Evolutionary conservation across 2,797 vertebrate species (phyloP).

Genomic region (Neopelma chrysocephalum): DNA sequence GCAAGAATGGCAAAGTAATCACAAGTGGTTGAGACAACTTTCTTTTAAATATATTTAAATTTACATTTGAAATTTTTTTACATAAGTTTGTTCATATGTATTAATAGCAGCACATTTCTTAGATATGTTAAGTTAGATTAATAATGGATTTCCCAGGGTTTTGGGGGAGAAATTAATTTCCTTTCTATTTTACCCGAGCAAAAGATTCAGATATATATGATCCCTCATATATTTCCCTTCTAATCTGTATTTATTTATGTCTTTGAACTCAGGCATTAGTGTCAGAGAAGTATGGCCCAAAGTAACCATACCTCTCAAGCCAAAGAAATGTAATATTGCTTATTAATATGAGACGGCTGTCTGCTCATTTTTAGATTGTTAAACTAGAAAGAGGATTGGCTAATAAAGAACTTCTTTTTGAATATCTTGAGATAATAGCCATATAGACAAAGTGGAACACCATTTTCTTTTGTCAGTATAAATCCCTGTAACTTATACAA

Average conservation of each 20-base stretch:
- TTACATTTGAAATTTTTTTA: conserved; percentile 7
- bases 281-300: neutral
- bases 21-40: neutral
- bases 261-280: conserved; percentile 43
- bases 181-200: neutral
- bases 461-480: neutral
- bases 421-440: neutral
- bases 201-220: neutral
- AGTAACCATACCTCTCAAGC: neutral
- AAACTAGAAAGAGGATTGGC: neutral
- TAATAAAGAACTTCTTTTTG: neutral
- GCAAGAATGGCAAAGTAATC: neutral
- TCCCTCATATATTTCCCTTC: neutral
- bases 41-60: neutral
- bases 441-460: neutral
- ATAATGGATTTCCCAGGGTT: neutral
- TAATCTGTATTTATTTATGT: conserved; percentile 37
- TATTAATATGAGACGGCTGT: neutral
- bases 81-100: neutral
- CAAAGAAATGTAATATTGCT: neutral
- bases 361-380: neutral
- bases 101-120: neutral
- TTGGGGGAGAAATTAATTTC: conserved; percentile 41
- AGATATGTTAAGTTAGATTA: neutral
- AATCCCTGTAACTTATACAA: neutral